phyloP scores from a whole-genome alignment of 2,797 vertebrate genomes.

The Spinus pinus region DNA sequence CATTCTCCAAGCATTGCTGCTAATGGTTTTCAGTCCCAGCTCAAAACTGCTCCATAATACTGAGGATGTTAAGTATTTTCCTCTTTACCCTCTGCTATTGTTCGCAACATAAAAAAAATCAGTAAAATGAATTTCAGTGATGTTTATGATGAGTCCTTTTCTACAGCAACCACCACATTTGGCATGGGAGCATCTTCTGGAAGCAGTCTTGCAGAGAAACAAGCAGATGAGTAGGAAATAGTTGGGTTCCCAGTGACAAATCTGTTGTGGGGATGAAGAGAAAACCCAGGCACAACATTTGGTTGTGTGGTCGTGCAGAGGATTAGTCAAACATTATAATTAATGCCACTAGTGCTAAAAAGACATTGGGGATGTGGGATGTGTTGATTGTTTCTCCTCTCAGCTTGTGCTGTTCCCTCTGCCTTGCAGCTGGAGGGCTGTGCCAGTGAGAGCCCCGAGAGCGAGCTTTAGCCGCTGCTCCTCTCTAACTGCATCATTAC shows the following conservation, averaged over 20 bases:
- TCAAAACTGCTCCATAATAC: neutral
- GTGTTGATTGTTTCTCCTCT: constrained; percentile 84
- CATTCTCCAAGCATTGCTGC: constrained; percentile 22
- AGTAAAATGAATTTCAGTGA: constrained; percentile 49
- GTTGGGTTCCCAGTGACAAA: constrained; percentile 26
- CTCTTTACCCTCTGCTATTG: neutral
- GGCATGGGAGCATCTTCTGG: constrained; percentile 37
- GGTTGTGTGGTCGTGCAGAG: constrained; percentile 8
- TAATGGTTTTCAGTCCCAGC: neutral
- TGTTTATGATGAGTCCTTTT: constrained; percentile 48
- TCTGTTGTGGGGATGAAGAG: constrained; percentile 11
- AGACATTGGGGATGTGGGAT: constrained; percentile 77
- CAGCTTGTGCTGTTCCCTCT: constrained; percentile 80
- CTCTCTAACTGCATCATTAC: constrained; percentile 89
- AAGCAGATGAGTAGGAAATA: constrained; percentile 59
- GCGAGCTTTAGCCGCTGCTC: constrained; percentile 78
- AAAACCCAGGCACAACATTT: constrained; percentile 44
- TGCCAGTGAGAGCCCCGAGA: constrained; percentile 82
- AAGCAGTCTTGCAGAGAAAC: constrained; percentile 36
- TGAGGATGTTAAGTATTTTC: neutral
- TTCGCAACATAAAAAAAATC: constrained; percentile 7
- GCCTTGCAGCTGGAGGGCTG: constrained; percentile 75
- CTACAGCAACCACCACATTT: neutral
- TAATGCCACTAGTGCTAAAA: constrained; percentile 75
- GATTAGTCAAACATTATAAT: constrained; percentile 69